Conservation (phyloP, 2,113 vertebrate species). For the Planiliza haematocheilus region DNA sequence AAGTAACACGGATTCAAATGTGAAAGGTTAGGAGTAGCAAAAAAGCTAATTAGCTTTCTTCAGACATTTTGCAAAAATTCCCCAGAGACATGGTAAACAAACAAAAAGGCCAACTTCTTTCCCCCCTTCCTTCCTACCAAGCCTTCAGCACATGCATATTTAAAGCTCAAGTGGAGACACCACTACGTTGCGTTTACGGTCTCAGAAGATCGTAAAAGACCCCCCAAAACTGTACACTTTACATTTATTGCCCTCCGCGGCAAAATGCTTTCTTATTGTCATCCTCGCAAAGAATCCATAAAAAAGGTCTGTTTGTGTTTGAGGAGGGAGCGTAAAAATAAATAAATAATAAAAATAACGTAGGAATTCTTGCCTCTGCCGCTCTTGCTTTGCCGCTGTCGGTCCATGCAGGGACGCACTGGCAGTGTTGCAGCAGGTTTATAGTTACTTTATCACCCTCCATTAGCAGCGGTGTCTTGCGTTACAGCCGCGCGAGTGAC, state of each 20-base stretch:
- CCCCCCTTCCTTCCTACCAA: background rate
- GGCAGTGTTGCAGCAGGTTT: constrained; percentile 56
- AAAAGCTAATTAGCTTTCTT: constrained; percentile 78
- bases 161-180: constrained; percentile 56
- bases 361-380: constrained; percentile 17
- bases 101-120: constrained; percentile 61
- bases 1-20: constrained; percentile 72
- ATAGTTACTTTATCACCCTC: constrained; percentile 70
- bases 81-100: constrained; percentile 76
- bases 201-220: constrained; percentile 44
- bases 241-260: constrained; percentile 53
- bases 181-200: constrained; percentile 29
- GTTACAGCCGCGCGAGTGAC: constrained; percentile 68
- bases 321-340: constrained; percentile 34
- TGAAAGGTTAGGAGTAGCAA: constrained; percentile 76
- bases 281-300: constrained; percentile 40
- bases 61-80: constrained; percentile 68
- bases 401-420: constrained; percentile 57
- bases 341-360: background rate
- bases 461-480: constrained; percentile 71
- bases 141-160: constrained; percentile 69
- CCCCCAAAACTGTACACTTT: constrained; percentile 48
- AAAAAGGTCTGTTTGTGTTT: constrained; percentile 52
- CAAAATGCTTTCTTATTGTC: constrained; percentile 50
- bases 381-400: constrained; percentile 23